Base-by-base conservation (phyloP, 2,888 invertebrate species). In the Gerris lacustris region DNA sequence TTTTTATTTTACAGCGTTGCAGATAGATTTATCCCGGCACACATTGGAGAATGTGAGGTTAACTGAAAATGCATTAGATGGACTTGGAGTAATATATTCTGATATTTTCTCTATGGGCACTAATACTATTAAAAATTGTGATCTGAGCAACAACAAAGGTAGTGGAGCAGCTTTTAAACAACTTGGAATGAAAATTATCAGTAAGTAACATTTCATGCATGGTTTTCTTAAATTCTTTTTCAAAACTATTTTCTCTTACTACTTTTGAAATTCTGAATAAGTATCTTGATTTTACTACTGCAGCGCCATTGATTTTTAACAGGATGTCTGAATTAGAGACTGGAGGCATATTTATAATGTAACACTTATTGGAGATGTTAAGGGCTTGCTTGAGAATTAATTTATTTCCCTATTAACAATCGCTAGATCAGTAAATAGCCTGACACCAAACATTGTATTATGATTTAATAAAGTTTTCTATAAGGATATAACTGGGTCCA, bases 121-220 rank as follows among this genome's bases (percentile, higher is more conserved):
- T 5, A 92, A 93, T 76, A 87, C 88, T 44, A 88, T 94, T 0
- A 87, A 89, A 76, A 91, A 92, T 79, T 92, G 91, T 0, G 91
- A 92, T 78, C 92, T 94, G 78, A 87, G 87, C 0, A 86, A 88
- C 69, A 96, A 96, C 78, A 86, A 86, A 76, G 92, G 94, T 6
- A 93, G 92, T 77, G 97, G 97, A 9, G 87, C 97, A 9, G 90
- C 92, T 78, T 87, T 96, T 73, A 91, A 94, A 77, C 92, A 94
- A 80, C 82, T 96, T 44, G 95, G 95, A 18, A 82, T 94, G 43
- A 88, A 87, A 78, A 86, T 95, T 44, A 85, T 86, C 71, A 78
- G 80, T 80, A 74, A 74, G 73, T 66, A 31, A 31, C 31, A 31
- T 31, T 31, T 31, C 31, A 31, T 31, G 4, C 4, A 31, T 31